phyloP scores from a whole-genome alignment of 1,140 invertebrate species.

The Saccostrea echinata region DNA sequence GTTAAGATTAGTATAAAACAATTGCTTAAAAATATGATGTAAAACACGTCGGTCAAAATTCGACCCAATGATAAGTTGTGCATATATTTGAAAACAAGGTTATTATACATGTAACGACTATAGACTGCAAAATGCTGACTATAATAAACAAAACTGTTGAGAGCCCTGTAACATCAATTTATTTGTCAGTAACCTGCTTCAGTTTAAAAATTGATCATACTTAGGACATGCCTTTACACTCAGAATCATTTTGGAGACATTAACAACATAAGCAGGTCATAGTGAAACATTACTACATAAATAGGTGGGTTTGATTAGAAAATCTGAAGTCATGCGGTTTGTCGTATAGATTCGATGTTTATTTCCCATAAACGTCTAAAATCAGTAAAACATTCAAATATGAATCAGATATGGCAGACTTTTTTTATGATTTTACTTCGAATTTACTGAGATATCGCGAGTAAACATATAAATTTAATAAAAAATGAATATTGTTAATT shows the following conservation, averaged over 20 bases:
- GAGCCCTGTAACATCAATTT: not conserved
- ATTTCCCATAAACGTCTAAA: too few relatives aligned
- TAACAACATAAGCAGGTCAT: not conserved
- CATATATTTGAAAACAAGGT: not conserved
- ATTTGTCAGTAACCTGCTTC: not conserved
- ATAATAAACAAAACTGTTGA: too few relatives aligned
- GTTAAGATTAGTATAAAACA: not conserved
- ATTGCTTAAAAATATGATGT: not conserved
- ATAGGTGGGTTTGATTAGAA: too few relatives aligned
- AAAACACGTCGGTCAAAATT: not conserved
- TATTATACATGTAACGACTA: not conserved
- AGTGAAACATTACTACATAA: not conserved
- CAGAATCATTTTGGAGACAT: not conserved
- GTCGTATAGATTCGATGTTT: too few relatives aligned
- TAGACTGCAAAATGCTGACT: not conserved
- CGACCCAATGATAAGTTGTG: not conserved
- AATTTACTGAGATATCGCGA: too few relatives aligned
- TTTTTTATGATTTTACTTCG: too few relatives aligned
- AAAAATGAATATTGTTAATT: too few relatives aligned
- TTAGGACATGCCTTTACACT: not conserved
- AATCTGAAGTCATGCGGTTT: too few relatives aligned
- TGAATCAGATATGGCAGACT: too few relatives aligned
- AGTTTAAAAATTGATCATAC: not conserved
- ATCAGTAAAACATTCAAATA: too few relatives aligned
- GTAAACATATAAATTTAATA: too few relatives aligned